Conservation (phyloP, 2,797 vertebrate species). For the Chiroxiphia lanceolata region DNA sequence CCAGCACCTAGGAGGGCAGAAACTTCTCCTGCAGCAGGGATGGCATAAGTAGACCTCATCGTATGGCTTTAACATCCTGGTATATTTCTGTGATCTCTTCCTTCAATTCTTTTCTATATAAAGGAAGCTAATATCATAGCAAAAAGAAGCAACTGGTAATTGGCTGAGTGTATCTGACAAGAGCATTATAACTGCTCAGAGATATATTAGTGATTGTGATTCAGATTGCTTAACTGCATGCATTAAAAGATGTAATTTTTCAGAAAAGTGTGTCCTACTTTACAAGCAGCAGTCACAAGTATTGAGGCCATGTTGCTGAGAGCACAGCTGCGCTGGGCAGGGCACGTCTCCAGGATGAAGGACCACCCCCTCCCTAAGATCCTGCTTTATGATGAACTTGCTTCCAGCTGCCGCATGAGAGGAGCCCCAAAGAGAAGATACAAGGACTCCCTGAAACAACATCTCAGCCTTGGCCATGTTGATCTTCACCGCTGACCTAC, state of each 20-base stretch:
- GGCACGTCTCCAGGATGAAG: too few relatives aligned
- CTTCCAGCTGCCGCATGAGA: too few relatives aligned
- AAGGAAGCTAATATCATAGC: neutral
- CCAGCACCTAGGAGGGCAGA: neutral
- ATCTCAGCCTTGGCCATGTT: too few relatives aligned
- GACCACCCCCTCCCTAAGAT: too few relatives aligned
- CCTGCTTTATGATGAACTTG: too few relatives aligned
- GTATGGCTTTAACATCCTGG: neutral
- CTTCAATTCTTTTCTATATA: neutral
- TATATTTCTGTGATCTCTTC: neutral
- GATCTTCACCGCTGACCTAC: too few relatives aligned
- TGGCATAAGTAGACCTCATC: neutral
- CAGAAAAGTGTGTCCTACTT: neutral
- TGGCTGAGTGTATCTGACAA: neutral
- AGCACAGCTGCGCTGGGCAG: too few relatives aligned
- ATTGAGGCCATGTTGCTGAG: too few relatives aligned
- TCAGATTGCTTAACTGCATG: neutral
- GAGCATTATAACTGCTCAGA: neutral
- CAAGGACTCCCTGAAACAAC: too few relatives aligned
- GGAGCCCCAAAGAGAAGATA: too few relatives aligned
- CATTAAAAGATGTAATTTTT: neutral
- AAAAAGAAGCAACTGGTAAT: neutral
- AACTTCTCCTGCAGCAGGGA: neutral
- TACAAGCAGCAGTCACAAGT: too few relatives aligned
- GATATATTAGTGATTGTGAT: neutral